These are phyloP conservation scores for Sepioteuthis lessoniana DNA, from an alignment of 2,888 invertebrate genomes.

Conservation along the genomic window DNA sequence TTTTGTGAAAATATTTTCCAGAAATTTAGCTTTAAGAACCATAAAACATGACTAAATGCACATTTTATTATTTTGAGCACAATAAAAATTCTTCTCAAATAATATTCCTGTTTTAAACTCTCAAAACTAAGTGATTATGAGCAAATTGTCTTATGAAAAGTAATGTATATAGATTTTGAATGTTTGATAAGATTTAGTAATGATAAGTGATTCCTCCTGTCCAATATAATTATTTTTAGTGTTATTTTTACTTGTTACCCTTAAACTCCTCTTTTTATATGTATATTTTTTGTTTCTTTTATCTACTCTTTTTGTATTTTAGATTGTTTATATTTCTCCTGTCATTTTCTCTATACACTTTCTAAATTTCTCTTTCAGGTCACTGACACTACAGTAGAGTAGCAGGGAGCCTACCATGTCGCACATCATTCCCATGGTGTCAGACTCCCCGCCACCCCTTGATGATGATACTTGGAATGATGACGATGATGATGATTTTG, in stretches of 20 bases:
- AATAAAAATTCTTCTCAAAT: no score
- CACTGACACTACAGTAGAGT: neutral
- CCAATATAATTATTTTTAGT: neutral
- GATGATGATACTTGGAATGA: conserved; percentile 46
- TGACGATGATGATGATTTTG: conserved; percentile 46
- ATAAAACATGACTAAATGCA: no score
- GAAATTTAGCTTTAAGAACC: no score
- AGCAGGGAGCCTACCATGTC: conserved; percentile 44
- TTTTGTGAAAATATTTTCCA: no score
- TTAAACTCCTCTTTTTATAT: neutral
- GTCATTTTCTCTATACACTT: neutral
- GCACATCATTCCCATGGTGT: conserved; percentile 47
- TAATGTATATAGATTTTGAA: no score
- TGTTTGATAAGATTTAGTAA: neutral
- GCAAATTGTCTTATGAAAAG: no score
- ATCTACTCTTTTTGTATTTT: neutral
- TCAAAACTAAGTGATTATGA: no score
- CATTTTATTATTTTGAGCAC: no score
- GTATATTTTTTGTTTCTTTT: neutral
- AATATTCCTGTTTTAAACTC: no score
- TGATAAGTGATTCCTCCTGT: neutral
- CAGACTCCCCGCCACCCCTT: conserved; percentile 47
- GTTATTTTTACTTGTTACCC: neutral
- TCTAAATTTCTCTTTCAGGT: conserved; percentile 15
- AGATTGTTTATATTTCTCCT: neutral